Base-by-base conservation (phyloP, 1,140 invertebrate species). In the Hycleus phaleratus region DNA sequence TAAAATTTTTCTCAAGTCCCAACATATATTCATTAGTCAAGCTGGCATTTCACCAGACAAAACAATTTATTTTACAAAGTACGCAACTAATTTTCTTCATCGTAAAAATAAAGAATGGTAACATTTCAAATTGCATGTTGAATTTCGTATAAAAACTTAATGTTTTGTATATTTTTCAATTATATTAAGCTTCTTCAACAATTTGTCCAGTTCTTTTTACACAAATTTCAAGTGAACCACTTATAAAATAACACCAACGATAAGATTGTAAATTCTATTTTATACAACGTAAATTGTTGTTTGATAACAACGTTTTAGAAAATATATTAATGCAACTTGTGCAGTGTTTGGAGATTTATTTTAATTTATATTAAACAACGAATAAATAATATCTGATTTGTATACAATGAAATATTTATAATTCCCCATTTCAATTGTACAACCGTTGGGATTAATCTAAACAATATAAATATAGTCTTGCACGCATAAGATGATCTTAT, bases 1-100 rank as follows among this genome's bases (percentile, higher is more conserved):
- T 48, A 48, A 48, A 47, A 56, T 59, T 59, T 59, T 59, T 56
- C 58, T 59, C 52, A 51, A 55, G 58, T 55, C 58, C 18, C 47
- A 55, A 55, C 50, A 59, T 59, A 59, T 59, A 59, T 59, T 59
- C 58, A 59, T 59, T 59, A 59, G 58, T 59, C 58, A 55, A 55
- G 58, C 24, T 59, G 58, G 58, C 58, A 59, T 54, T 50, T 55
- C 46, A 54, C 32, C 58, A 59, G 58, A 59, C 58, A 59, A 59
- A 59, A 59, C 58, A 59, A 59, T 59, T 59, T 59, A 59, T 59
- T 59, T 59, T 55, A 59, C 58, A 59, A 59, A 59, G 58, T 59
- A 59, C 58, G 38, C 51, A 49, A 55, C 58, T 59, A 54, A 59
- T 59, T 59, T 59, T 49, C 52, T 49, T 59, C 45, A n/a, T 46